These are phyloP conservation scores for Eubucco bourcierii DNA, from an alignment of 2,113 vertebrate genomes.

Conservation along the genomic window DNA sequence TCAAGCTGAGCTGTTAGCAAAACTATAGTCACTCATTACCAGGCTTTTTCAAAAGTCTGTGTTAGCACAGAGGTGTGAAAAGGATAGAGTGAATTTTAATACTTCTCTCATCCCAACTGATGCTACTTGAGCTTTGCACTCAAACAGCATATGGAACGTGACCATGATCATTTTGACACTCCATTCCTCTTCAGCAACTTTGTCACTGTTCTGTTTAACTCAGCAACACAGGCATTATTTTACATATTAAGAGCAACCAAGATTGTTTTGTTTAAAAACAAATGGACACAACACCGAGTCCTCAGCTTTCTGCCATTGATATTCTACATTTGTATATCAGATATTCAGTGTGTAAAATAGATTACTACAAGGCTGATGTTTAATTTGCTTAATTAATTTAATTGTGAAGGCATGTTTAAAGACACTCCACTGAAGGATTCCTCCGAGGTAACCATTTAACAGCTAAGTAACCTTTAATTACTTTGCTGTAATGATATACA, in stretches of 20 bases:
- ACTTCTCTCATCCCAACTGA: background rate
- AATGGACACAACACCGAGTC: background rate
- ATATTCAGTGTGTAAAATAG: background rate
- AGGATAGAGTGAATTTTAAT: conserved; percentile 7
- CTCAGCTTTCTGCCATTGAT: background rate
- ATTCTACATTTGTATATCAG: background rate
- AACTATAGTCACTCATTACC: background rate
- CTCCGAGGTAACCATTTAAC: conserved; percentile 49
- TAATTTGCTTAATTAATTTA: conserved; percentile 42
- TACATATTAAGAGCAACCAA: background rate
- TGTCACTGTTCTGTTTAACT: background rate
- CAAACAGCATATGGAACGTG: background rate
- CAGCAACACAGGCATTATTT: background rate
- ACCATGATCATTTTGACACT: background rate
- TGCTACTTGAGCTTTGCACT: background rate
- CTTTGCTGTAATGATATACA: conserved; percentile 41
- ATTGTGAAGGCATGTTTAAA: conserved; percentile 33
- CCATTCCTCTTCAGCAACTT: background rate
- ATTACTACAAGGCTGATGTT: background rate
- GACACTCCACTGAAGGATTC: conserved; percentile 9
- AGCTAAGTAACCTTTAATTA: conserved; percentile 56
- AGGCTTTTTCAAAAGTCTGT: conserved; percentile 7
- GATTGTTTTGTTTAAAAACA: background rate
- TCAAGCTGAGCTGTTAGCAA: conserved; percentile 28
- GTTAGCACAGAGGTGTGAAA: conserved; percentile 16